Percentiles rank a stretch among this genome's conserved stretches.
Evolutionary conservation across 2,888 invertebrate genomes (phyloP).

Genomic region (Merodon equestris): DNA sequence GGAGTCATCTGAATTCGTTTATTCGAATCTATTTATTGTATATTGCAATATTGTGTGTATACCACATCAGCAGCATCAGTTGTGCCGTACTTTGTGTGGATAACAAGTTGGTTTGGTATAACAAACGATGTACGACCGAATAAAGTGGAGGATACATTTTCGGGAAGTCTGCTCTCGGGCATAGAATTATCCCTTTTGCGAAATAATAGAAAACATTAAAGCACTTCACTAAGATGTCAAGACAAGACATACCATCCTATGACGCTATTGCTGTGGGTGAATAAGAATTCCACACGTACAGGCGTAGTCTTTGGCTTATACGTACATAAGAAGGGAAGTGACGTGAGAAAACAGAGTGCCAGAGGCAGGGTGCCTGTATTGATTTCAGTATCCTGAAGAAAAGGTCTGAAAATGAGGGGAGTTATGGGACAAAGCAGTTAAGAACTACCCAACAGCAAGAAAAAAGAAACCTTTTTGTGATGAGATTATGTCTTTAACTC

Average conservation of each 20-base stretch:
- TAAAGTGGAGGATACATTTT: slow-evolving; percentile 6
- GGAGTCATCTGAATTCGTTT: neutral
- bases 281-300: too few relatives aligned
- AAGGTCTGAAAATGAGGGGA: too few relatives aligned
- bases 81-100: neutral
- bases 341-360: too few relatives aligned
- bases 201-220: slow-evolving; percentile 51
- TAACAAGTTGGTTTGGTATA: slow-evolving; percentile 21
- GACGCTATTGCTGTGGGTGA: neutral
- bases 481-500: too few relatives aligned
- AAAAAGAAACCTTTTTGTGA: too few relatives aligned
- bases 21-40: neutral
- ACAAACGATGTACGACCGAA: neutral
- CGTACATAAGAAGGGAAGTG: too few relatives aligned
- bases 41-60: slow-evolving; percentile 26
- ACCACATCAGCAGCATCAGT: neutral
- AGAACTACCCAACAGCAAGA: too few relatives aligned
- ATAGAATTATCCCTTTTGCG: slow-evolving; percentile 36
- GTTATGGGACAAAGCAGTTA: too few relatives aligned
- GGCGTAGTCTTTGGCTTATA: neutral
- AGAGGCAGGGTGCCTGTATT: too few relatives aligned
- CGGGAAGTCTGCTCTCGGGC: slow-evolving; percentile 33
- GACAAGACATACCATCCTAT: slow-evolving; percentile 14
- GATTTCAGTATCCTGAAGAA: too few relatives aligned
- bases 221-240: slow-evolving; percentile 33